Evolutionary conservation across 2,113 vertebrate genomes (phyloP), one percentile per base, ranked within the genome.

Genomic region (Carlito syrichta): DNA sequence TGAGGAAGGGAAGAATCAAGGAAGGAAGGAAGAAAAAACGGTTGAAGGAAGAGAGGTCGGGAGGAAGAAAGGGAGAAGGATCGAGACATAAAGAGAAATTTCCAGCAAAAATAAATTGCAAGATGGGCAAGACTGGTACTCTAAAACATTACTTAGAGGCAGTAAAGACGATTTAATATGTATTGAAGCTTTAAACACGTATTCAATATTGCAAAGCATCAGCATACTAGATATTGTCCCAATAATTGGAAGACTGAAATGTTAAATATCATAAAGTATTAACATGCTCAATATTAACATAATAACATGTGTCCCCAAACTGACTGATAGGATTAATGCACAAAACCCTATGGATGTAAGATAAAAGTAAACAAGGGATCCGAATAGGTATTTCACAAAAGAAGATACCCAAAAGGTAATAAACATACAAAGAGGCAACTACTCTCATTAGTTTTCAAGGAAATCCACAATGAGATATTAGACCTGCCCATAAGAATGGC

Each of bases 351-450:
- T 56, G 32, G 54, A 5, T 52, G 14, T 30, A 66, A 86, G 77
- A 52, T 30, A 66, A 86, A 82, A 52, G 52, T 25, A 48, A 22
- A 27, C 6, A 92, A 93, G 27, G 16, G 1, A 79, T 23, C 9
- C 48, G 7, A 63, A 10, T 14, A 91, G n/a, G 12, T n/a, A 91
- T 89, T 20, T 50, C 23, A 81, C 12, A 79, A 58, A 87, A 52
- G 27, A 82, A 40, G 25, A 93, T 30, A 66, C 2, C 9, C 50
- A 95, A 96, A 81, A 27, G 68, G 32, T 32, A 60, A 89, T n/a
- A 40, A 66, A 86, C 56, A 52, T 25, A 32, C 58, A 62, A 79
- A 78, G 68, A 50, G 0, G 16, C 52, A 22, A 23, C 8, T 48
- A 52, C 8, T 16, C 7, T 89, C 22, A 58, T n/a, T 83, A 62